A percentile compares a stretch with the other conserved stretches of the same genome.
These are phyloP conservation scores for Ephydatia muelleri DNA, from an alignment of 37 sponge, comb jelly and placozoan genomes.

Conservation along the genomic window DNA sequence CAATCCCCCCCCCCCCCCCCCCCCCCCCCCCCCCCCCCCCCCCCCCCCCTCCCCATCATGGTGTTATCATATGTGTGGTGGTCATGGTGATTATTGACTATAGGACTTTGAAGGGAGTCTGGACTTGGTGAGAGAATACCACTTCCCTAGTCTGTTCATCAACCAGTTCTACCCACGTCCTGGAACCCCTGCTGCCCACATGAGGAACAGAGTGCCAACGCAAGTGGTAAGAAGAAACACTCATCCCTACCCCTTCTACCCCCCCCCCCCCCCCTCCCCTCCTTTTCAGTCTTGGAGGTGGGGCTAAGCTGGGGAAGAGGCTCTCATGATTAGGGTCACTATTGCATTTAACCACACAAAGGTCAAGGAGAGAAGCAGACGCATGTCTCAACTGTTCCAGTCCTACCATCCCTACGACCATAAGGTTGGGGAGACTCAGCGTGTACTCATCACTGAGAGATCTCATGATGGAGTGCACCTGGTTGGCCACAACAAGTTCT, in stretches of 20 bases:
- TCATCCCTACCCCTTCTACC: no score
- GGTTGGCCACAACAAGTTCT: slow-evolving; percentile 96
- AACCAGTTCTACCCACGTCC: slow-evolving; percentile 99
- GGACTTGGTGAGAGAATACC: slow-evolving; percentile 68
- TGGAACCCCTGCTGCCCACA: slow-evolving; percentile 95
- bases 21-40: background rate
- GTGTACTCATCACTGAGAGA: slow-evolving; percentile 85
- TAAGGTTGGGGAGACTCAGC: slow-evolving; percentile 66
- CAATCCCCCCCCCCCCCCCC: no score
- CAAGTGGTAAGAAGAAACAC: slow-evolving; percentile 70
- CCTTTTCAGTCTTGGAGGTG: no score
- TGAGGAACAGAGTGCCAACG: slow-evolving; percentile 92
- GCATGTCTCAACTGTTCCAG: slow-evolving; percentile 72
- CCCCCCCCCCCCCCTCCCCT: no score
- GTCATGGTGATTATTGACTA: no score
- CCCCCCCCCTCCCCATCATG: no score
- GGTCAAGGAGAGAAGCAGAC: slow-evolving; percentile 57
- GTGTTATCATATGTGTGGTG: no score
- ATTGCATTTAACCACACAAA: no score
- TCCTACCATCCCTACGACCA: slow-evolving; percentile 79
- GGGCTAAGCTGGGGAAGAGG: no score
- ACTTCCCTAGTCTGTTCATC: slow-evolving; percentile 96
- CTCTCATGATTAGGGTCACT: no score
- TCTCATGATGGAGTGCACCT: slow-evolving; percentile 79
- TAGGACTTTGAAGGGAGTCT: slow-evolving; percentile 86